phyloP scores from a whole-genome alignment of 2,797 vertebrate genomes.

The Bufotes viridis region DNA sequence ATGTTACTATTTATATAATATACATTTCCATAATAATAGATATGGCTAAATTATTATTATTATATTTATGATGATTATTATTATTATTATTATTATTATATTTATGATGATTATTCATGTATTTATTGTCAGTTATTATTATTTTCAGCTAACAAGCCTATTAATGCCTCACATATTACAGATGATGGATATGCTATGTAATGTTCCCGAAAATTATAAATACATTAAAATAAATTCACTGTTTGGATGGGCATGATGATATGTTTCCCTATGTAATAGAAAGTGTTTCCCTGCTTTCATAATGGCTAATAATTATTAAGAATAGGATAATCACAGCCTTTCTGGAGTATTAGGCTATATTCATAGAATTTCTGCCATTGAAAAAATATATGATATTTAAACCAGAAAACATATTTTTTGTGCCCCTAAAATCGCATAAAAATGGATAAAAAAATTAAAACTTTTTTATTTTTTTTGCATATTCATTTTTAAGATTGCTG shows the following conservation, averaged over 20 bases:
- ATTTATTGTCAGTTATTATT: neutral
- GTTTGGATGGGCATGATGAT: neutral
- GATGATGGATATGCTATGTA: neutral
- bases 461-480: too few relatives aligned
- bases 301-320: neutral
- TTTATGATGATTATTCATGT: too few relatives aligned
- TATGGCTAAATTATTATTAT: too few relatives aligned
- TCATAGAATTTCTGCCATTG: neutral
- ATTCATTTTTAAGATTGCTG: too few relatives aligned
- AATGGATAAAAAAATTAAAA: too few relatives aligned
- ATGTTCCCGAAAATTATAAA: neutral
- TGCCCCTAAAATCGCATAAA: too few relatives aligned
- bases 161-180: neutral
- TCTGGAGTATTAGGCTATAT: neutral
- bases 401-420: neutral
- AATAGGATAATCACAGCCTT: too few relatives aligned
- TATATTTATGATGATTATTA: too few relatives aligned
- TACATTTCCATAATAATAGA: too few relatives aligned
- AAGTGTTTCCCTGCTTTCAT: neutral
- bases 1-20: too few relatives aligned
- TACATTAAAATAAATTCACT: too few relatives aligned
- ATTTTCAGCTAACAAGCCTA: neutral
- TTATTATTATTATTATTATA: too few relatives aligned
- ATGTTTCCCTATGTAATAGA: neutral
- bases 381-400: neutral